Base-by-base conservation (phyloP, 2,888 invertebrate species). In the Brachyptera putata region DNA sequence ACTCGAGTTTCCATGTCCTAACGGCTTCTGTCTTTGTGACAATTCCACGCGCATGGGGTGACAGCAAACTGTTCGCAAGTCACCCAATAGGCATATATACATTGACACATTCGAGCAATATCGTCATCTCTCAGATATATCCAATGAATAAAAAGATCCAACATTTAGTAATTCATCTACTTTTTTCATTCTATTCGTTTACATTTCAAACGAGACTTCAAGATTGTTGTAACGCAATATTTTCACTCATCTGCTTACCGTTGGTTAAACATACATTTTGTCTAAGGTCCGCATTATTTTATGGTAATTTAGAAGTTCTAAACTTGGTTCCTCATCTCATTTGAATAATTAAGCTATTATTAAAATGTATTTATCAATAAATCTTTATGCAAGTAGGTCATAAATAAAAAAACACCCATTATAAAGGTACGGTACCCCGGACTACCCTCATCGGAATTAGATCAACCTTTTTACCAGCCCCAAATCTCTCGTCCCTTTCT, bases 341-440 rank as follows among this genome's bases (percentile, higher is more conserved):
- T 53, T 53, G 34, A 53, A 53, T 53, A 53, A 53, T 53, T 53
- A 36, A 22, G 22, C 53, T 53, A 53, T 53, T 53, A 34, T 34
- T 53, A 53, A 53, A 53, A 53, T 53, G 34, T 53, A 34, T 53
- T 53, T 53, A 36, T 53, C 21, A 30, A 18, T 34, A 53, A 16
- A 36, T 34, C 53, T 53, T 53, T 53, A 53, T 53, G 53, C 53
- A 53, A 53, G 53, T 53, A 36, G 53, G 53, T 53, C 53, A 53
- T 53, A 53, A 53, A 53, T 53, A 53, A 53, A 22, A 25, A 53
- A 53, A 18, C 26, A 49, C 9, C 36, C 16, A 46, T 53, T 36
- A 18, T 53, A 18, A 34, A 22, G 34, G 34, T 18, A 30, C 9
- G 30, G 11, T 7, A 34, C 53, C 36, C 18, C 13, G 11, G n/a